Conservation (phyloP, 1,140 invertebrate species). For the Drosophila cardini region DNA sequence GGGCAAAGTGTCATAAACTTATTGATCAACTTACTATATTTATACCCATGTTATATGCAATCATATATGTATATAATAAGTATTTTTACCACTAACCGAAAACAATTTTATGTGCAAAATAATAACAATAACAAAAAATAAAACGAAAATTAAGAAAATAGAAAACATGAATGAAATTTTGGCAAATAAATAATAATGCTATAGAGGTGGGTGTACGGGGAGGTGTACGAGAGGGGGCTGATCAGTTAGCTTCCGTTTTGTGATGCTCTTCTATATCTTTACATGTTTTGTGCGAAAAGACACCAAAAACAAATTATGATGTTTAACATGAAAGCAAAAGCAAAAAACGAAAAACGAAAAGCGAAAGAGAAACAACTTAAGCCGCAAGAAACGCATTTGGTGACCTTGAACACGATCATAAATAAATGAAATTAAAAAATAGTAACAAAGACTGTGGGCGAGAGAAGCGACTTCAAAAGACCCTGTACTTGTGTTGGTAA, state of each 20-base stretch:
- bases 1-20: conserved; percentile 28
- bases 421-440: conserved; percentile 57
- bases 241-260: conserved; percentile 30
- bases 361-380: neutral
- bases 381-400: conserved; percentile 63
- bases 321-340: conserved; percentile 39
- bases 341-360: too few relatives aligned
- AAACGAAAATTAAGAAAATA: conserved; percentile 37
- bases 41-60: neutral
- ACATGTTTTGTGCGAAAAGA: conserved; percentile 38
- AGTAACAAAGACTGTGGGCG: too few relatives aligned
- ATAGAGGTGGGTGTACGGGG: conserved; percentile 14
- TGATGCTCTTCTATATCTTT: conserved; percentile 12
- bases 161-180: conserved; percentile 77
- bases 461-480: too few relatives aligned
- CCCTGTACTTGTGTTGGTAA: too few relatives aligned
- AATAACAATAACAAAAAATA: conserved; percentile 38
- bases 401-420: conserved; percentile 70
- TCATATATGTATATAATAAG: neutral
- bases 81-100: conserved; percentile 33
- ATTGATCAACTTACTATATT: conserved; percentile 17
- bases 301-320: conserved; percentile 6
- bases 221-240: neutral
- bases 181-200: conserved; percentile 74
- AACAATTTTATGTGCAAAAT: conserved; percentile 39